Base-by-base conservation (phyloP, 2,888 invertebrate genomes). In the Polymixis flavicincta region DNA sequence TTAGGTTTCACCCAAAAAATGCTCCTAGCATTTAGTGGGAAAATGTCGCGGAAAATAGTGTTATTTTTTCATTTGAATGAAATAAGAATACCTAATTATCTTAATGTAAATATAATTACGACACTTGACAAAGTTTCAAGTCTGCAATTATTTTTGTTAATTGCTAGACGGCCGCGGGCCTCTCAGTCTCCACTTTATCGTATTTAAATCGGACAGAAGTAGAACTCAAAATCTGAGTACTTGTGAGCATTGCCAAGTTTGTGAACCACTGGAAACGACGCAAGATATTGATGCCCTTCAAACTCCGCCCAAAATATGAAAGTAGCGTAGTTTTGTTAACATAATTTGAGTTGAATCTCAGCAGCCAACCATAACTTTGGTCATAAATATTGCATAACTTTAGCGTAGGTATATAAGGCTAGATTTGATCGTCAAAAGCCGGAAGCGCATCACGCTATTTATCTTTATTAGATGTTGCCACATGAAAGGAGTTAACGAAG, bases 141-240 rank as follows among this genome's bases (percentile, higher is more conserved):
- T 77, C 66, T 70, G 63, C 66, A 82, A 76, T 85, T 72, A 85
- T 82, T 72, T 82, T 85, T 69, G 76, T 72, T 85, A 82, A 85
- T 85, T 82, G 59, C 77, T 72, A 61, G 77, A 63, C 52, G 63
- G 69, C 72, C 82, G 72, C 78, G 60, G 72, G 67, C 74, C 48
- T 14, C 42, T 37, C 57, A 55, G 63, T 76, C 59, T 70, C 54
- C 70, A 25, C 50, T 76, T 82, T 72, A 85, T 82, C 85, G 69
- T 64, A 73, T 82, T 84, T 67, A 67, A 68, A 82, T 82, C 82
- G 57, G 42, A 71, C 82, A 61, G n/a, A 54, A 77, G 83, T 68
- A 68, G 57, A 82, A 72, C 45, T 76, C 65, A 61, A 84, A 85
- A 85, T 85, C 59, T 13, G 64, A 80, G 76, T 64, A 76, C 69